Conservation (phyloP, 2,888 invertebrate species). For the Orthonevra nobilis region DNA sequence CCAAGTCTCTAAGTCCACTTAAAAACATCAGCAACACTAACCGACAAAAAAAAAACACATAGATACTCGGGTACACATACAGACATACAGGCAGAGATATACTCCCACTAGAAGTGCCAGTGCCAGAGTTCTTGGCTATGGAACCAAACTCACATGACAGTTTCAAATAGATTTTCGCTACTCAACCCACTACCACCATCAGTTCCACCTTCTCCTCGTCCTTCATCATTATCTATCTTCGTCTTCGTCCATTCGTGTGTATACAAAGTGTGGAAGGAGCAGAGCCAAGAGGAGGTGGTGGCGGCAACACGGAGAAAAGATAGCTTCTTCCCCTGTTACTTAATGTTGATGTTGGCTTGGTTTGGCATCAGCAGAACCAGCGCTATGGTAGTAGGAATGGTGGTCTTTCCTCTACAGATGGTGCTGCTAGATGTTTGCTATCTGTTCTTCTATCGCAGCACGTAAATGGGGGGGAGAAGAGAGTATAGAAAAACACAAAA, state of each 20-base stretch:
- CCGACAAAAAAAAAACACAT: constrained; percentile 17
- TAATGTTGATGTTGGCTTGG: background rate
- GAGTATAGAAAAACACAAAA: constrained; percentile 1
- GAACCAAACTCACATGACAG: constrained; percentile 57
- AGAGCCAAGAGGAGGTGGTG: background rate
- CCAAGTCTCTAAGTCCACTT: constrained; percentile 29
- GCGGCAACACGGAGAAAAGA: constrained; percentile 21
- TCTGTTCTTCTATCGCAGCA: constrained; percentile 51
- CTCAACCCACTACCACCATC: constrained; percentile 16
- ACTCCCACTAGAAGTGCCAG: constrained; percentile 40
- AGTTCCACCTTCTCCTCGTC: background rate
- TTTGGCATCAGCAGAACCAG: background rate
- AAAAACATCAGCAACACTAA: constrained; percentile 62
- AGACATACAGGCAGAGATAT: constrained; percentile 10
- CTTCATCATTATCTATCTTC: constrained; percentile 24
- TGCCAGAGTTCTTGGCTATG: constrained; percentile 6
- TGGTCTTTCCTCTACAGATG: no score
- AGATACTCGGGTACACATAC: constrained; percentile 20
- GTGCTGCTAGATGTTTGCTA: constrained; percentile 31
- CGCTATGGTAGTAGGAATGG: constrained; percentile 5
- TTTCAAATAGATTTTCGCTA: constrained; percentile 54
- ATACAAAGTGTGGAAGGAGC: constrained; percentile 1
- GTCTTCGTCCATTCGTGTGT: constrained; percentile 17
- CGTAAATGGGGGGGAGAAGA: no score
- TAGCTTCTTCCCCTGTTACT: constrained; percentile 41